Conservation (phyloP, 2,113 vertebrate species). For the Nesoenas mayeri region DNA sequence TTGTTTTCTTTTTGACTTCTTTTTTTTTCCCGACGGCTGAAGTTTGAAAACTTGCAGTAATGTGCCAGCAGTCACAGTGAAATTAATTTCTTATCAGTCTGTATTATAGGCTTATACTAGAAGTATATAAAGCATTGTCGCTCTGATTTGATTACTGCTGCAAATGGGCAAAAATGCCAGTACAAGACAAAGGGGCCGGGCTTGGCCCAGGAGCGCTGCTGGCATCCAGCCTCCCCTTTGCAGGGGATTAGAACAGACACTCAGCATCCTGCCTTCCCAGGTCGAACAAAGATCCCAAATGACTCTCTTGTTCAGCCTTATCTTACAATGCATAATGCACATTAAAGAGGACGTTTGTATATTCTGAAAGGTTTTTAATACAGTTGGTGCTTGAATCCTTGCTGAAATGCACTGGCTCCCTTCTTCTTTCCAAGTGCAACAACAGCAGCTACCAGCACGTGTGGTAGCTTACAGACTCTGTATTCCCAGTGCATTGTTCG, state of each 20-base stretch:
- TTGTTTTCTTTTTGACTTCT: background rate
- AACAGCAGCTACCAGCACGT: background rate
- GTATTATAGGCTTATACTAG: background rate
- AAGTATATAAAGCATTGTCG: background rate
- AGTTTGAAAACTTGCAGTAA: background rate
- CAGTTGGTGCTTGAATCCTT: background rate
- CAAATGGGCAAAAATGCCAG: background rate
- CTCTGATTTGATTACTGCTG: background rate
- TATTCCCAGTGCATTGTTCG: background rate
- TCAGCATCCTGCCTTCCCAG: background rate
- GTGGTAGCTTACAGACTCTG: background rate
- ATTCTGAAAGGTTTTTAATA: background rate
- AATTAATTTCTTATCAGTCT: background rate
- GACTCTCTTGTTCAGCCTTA: background rate
- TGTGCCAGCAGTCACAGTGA: background rate
- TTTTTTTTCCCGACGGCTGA: background rate
- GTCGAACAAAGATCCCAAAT: background rate
- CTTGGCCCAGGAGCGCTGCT: background rate
- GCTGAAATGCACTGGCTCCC: background rate
- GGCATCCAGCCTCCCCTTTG: background rate
- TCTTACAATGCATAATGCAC: background rate
- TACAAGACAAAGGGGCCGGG: background rate
- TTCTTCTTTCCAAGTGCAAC: background rate
- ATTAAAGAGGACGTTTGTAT: background rate
- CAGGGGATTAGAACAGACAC: background rate